These are phyloP conservation scores for Acanthopagrus latus DNA, from an alignment of 2,797 vertebrate genomes.

Conservation along the genomic window DNA sequence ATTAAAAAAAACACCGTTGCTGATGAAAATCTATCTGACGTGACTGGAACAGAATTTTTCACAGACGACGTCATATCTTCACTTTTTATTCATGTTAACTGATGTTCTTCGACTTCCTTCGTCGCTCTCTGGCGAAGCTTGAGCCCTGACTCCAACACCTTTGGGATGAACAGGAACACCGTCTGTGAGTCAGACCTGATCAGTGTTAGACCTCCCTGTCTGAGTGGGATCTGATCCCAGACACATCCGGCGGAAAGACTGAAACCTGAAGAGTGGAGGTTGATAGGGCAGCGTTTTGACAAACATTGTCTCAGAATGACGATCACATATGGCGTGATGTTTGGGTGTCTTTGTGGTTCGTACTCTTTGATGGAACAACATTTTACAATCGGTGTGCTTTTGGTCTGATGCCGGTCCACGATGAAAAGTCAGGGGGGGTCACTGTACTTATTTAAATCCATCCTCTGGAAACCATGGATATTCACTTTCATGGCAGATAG, in stretches of 20 bases:
- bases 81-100: no score
- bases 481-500: constrained; percentile 18
- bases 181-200: not conserved
- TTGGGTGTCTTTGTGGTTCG: not conserved
- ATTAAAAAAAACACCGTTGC: no score
- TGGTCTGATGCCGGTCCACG: not conserved
- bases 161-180: not conserved
- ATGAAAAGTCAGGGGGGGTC: constrained; percentile 29
- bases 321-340: not conserved
- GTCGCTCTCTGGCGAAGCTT: no score
- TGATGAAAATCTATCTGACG: no score
- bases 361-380: not conserved
- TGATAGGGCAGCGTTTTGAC: no score
- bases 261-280: not conserved
- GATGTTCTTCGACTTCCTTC: no score
- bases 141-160: no score
- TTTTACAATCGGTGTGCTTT: not conserved
- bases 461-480: constrained; percentile 24
- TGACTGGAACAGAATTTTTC: no score
- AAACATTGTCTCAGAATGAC: not conserved
- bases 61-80: no score
- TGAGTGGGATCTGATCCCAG: not conserved
- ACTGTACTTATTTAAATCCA: not conserved
- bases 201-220: not conserved
- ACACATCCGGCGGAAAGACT: not conserved